Percentiles rank a stretch among this genome's conserved stretches.
Evolutionary conservation across 2,113 vertebrate species (phyloP).

Genomic region (Podarcis raffonei): DNA sequence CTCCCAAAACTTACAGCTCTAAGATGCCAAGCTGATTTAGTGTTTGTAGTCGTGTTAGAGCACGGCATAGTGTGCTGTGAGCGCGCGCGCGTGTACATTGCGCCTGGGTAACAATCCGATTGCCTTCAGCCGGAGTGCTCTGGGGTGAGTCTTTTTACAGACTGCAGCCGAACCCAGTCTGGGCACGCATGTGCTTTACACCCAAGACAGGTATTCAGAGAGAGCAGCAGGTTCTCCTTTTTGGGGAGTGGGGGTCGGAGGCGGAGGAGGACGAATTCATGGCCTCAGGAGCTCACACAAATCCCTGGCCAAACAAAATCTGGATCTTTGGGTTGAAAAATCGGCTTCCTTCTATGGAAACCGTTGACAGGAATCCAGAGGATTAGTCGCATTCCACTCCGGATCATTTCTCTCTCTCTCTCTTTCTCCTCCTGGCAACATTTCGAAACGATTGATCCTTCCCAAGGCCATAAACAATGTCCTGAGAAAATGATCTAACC

Average conservation of each 20-base stretch:
- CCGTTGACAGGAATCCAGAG: slow-evolving; percentile 80
- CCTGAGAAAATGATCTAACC: slow-evolving; percentile 78
- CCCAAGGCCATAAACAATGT: slow-evolving; percentile 73
- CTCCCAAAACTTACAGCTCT: neutral
- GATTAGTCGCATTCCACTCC: slow-evolving; percentile 83
- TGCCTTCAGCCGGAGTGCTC: neutral
- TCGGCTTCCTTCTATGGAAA: slow-evolving; percentile 78
- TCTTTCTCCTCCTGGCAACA: slow-evolving; percentile 75
- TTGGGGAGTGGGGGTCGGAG: neutral
- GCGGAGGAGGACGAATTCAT: slow-evolving; percentile 48
- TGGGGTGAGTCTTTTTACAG: neutral
- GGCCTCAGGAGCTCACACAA: slow-evolving; percentile 66
- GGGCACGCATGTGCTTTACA: neutral
- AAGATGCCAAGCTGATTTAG: neutral
- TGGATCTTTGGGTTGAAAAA: slow-evolving; percentile 80
- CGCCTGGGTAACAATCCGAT: too few species aligned
- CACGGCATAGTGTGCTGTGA: too few species aligned
- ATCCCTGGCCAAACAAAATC: slow-evolving; percentile 74
- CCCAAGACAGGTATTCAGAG: neutral
- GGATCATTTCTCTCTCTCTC: slow-evolving; percentile 65
- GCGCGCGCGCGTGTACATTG: too few species aligned
- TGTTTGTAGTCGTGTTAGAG: too few species aligned
- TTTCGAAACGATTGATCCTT: slow-evolving; percentile 79
- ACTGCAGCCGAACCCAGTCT: neutral
- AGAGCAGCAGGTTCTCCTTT: neutral